These are phyloP conservation scores for Ooceraea biroi DNA, from an alignment of 1,140 invertebrate species.

Conservation along the genomic window DNA sequence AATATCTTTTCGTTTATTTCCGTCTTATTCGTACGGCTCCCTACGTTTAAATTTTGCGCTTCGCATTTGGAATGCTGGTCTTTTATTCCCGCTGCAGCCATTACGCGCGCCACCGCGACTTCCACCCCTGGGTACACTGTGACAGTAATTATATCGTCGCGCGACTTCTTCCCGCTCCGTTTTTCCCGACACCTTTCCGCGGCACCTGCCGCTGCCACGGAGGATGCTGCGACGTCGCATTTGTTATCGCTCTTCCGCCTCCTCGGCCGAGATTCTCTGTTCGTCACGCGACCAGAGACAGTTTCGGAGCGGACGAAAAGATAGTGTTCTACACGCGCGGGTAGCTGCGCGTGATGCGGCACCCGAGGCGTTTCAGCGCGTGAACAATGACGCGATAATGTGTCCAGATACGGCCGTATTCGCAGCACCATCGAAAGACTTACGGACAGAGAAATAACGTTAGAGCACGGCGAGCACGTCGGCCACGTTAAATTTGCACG, in stretches of 20 bases:
- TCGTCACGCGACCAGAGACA: not conserved
- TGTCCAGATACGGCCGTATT: slow-evolving; percentile 31
- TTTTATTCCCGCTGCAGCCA: not conserved
- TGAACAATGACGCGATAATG: slow-evolving; percentile 53
- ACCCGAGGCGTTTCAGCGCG: slow-evolving; percentile 22
- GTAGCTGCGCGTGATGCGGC: not conserved
- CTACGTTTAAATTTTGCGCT: not conserved
- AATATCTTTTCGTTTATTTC: not conserved
- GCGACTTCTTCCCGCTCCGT: not conserved
- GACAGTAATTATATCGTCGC: slow-evolving; percentile 31
- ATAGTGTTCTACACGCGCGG: slow-evolving; percentile 26
- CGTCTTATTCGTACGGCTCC: not conserved
- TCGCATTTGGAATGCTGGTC: not conserved
- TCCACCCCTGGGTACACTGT: not conserved
- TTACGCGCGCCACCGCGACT: not conserved
- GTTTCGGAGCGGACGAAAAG: slow-evolving; percentile 38
- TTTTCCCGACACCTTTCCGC: not conserved
- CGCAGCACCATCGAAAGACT: not conserved
- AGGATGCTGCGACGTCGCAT: not conserved
- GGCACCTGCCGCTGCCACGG: too few species aligned
- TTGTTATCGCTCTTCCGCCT: slow-evolving; percentile 51
- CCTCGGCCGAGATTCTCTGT: slow-evolving; percentile 9
- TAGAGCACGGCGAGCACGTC: slow-evolving; percentile 51
- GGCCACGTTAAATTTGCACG: slow-evolving; percentile 40
- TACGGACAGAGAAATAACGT: slow-evolving; percentile 1